Percentiles rank a stretch among this genome's conserved stretches.
Conservation (phyloP, 2,797 vertebrate species). For the Dermochelys coriacea region DNA sequence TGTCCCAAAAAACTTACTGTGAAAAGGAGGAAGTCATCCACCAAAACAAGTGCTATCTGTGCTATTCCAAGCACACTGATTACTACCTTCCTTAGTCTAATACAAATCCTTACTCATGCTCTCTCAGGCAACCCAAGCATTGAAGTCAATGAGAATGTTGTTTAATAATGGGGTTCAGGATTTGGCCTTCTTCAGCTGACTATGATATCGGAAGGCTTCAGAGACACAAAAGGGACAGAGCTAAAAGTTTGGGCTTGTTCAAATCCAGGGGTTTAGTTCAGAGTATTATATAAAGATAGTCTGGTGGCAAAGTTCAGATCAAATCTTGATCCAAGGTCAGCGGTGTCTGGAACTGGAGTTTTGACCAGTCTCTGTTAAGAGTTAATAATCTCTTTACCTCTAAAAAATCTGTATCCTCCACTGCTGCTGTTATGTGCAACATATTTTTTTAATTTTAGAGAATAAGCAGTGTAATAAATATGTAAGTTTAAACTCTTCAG, state of each 20-base stretch:
- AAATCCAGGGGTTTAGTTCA: background rate
- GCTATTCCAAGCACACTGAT: background rate
- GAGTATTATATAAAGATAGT: background rate
- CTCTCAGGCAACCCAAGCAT: background rate
- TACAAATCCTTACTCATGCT: background rate
- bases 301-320: background rate
- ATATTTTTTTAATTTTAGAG: background rate
- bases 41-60: background rate
- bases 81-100: background rate
- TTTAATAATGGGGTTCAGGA: background rate
- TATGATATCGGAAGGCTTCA: background rate
- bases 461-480: slow-evolving; percentile 18
- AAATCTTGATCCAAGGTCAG: background rate
- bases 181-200: background rate
- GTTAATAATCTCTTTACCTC: background rate
- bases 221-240: background rate
- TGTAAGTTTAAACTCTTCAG: background rate
- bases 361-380: background rate
- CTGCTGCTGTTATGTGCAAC: background rate
- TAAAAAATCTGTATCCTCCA: background rate
- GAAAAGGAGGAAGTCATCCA: background rate
- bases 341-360: background rate
- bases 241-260: background rate
- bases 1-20: background rate
- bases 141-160: background rate